Evolutionary conservation across 2,113 vertebrate species (phyloP).

Genomic region (Alaudala cheleensis): DNA sequence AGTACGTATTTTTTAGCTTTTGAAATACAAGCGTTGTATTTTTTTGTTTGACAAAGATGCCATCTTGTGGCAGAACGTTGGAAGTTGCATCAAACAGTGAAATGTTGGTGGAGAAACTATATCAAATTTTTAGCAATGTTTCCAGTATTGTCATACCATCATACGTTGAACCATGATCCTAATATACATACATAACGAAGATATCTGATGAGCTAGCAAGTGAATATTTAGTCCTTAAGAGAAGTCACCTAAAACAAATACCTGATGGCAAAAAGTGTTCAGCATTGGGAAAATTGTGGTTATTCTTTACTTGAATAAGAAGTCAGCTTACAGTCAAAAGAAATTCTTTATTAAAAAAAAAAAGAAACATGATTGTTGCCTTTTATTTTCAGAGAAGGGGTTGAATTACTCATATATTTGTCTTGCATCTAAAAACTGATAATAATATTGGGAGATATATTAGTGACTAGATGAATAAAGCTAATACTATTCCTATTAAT

Average conservation of each 20-base stretch:
- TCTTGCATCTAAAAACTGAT: background rate
- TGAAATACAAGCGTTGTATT: background rate
- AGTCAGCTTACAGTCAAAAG: background rate
- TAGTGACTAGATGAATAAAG: background rate
- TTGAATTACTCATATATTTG: background rate
- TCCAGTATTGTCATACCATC: background rate
- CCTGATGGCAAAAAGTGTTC: background rate
- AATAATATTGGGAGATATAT: background rate
- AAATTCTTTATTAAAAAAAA: background rate
- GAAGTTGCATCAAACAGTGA: background rate
- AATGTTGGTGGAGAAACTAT: background rate
- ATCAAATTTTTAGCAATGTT: background rate
- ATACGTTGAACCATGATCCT: background rate
- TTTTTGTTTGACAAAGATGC: constrained; percentile 10
- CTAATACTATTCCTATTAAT: background rate
- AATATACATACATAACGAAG: background rate
- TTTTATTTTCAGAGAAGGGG: background rate
- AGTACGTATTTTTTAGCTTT: background rate
- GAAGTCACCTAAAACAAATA: background rate
- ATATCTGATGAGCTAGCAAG: background rate
- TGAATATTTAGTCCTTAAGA: background rate
- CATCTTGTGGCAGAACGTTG: constrained; percentile 61
- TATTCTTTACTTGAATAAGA: background rate
- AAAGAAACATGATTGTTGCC: rapidly evolving
- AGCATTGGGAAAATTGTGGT: background rate